Conservation (phyloP, 2,113 vertebrate species). For the Oryzias celebensis region DNA sequence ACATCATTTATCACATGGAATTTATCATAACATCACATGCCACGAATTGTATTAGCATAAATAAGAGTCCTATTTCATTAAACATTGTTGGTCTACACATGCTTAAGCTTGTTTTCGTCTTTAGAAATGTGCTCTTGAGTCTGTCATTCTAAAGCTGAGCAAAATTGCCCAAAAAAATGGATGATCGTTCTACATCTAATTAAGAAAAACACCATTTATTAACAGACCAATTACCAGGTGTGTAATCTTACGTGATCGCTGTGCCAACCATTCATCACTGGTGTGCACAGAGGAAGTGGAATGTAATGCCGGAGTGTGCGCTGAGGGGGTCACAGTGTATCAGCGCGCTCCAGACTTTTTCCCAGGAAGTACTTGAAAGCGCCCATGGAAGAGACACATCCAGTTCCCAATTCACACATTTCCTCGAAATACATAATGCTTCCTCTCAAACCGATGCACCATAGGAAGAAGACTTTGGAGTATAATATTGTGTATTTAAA, state of each 20-base stretch:
- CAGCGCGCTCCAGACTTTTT: slow-evolving; percentile 64
- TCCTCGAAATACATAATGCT: slow-evolving; percentile 61
- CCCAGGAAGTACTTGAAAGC: slow-evolving; percentile 79
- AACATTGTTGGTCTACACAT: too few relatives aligned
- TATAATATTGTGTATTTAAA: too few relatives aligned
- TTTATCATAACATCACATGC: slow-evolving; percentile 8
- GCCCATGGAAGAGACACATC: slow-evolving; percentile 60
- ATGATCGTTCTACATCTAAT: too few relatives aligned
- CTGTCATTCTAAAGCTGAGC: too few relatives aligned
- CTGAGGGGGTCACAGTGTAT: slow-evolving; percentile 59
- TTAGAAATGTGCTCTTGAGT: too few relatives aligned
- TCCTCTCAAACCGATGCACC: slow-evolving; percentile 49
- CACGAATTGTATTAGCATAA: not conserved
- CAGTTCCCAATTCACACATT: slow-evolving; percentile 57
- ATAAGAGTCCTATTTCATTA: too few relatives aligned
- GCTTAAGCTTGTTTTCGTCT: too few relatives aligned
- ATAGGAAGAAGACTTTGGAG: slow-evolving; percentile 33
- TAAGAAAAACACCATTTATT: too few relatives aligned
- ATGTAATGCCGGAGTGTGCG: slow-evolving; percentile 43
- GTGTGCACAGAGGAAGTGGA: slow-evolving; percentile 45
- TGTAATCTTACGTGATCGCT: not conserved
- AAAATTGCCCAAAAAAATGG: too few relatives aligned
- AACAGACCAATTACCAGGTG: not conserved
- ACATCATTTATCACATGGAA: not conserved
- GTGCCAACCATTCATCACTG: slow-evolving; percentile 15